These are phyloP conservation scores for Tenodera sinensis DNA, from an alignment of 2,888 invertebrate genomes.

Conservation along the genomic window DNA sequence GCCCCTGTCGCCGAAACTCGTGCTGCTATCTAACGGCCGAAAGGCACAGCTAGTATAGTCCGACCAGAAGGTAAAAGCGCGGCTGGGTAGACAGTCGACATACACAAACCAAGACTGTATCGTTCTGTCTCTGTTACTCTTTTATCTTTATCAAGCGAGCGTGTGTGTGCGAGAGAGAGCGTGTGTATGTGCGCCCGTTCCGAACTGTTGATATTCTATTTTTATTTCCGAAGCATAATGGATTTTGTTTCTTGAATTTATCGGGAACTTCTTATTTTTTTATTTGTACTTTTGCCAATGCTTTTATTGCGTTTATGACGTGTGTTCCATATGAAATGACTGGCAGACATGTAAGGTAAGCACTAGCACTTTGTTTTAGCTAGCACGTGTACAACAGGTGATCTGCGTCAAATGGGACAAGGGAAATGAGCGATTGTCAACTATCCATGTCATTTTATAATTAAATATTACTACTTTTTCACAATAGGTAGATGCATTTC, in stretches of 20 bases:
- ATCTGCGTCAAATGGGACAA: not conserved
- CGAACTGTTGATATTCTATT: not conserved
- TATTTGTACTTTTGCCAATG: not conserved
- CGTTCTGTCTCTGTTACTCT: not conserved
- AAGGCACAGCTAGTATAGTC: slow-evolving; percentile 3
- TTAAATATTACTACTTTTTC: no score
- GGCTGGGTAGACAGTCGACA: slow-evolving; percentile 20
- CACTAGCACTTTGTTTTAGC: not conserved
- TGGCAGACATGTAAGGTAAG: slow-evolving; percentile 15
- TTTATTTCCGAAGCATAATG: slow-evolving; percentile 15
- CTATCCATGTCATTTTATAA: no score
- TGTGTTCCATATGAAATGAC: slow-evolving; percentile 19
- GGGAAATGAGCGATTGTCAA: not conserved
- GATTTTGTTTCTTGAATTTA: slow-evolving; percentile 10
- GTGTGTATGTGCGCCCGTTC: not conserved
- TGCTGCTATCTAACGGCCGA: slow-evolving; percentile 24
- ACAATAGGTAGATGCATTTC: not conserved
- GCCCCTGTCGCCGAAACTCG: slow-evolving; percentile 14
- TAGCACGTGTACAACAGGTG: not conserved
- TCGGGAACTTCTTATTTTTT: not conserved
- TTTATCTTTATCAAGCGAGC: slow-evolving; percentile 1
- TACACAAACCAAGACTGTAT: not conserved
- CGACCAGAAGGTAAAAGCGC: slow-evolving; percentile 14
- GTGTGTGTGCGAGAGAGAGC: not conserved
- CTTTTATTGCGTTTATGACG: slow-evolving; percentile 12